Evolutionary conservation across 2,797 vertebrate species (phyloP).

Genomic region (Nyctalus aviator): DNA sequence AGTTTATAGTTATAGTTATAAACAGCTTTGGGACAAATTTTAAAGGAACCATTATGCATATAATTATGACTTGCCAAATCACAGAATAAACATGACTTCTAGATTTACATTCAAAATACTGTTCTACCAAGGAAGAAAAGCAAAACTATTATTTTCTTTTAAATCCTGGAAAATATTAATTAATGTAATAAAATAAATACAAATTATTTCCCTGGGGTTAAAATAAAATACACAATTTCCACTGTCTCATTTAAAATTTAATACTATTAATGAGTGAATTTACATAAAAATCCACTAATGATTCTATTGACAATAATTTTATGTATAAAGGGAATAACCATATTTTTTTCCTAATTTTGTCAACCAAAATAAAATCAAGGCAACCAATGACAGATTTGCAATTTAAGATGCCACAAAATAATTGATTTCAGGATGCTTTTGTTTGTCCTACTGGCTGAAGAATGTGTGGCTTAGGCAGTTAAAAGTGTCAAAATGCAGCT

Average conservation of each 20-base stretch:
- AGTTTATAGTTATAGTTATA: too few relatives aligned
- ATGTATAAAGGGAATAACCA: conserved; percentile 31
- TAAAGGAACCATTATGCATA: conserved; percentile 35
- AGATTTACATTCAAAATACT: conserved; percentile 29
- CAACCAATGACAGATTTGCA: conserved; percentile 51
- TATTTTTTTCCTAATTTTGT: conserved; percentile 36
- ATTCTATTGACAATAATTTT: conserved; percentile 46
- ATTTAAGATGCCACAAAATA: conserved; percentile 57
- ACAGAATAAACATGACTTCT: conserved; percentile 33
- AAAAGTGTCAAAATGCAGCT: conserved; percentile 76
- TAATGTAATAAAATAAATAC: conserved; percentile 53
- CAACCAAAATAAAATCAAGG: conserved; percentile 68
- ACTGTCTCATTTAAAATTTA: conserved; percentile 36
- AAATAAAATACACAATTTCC: conserved; percentile 56
- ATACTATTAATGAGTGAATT: conserved; percentile 32
- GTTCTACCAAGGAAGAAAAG: conserved; percentile 46
- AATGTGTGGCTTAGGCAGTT: conserved; percentile 69
- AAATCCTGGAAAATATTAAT: conserved; percentile 36
- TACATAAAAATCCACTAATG: conserved; percentile 53
- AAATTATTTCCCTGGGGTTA: conserved; percentile 77
- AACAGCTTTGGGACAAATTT: conserved; percentile 5
- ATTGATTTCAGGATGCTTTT: conserved; percentile 65
- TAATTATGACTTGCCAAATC: conserved; percentile 21
- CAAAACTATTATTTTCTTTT: conserved; percentile 39
- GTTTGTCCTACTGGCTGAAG: conserved; percentile 78